Base-by-base conservation (phyloP, 2,797 vertebrate genomes). In the Sebastolobus altivelis region DNA sequence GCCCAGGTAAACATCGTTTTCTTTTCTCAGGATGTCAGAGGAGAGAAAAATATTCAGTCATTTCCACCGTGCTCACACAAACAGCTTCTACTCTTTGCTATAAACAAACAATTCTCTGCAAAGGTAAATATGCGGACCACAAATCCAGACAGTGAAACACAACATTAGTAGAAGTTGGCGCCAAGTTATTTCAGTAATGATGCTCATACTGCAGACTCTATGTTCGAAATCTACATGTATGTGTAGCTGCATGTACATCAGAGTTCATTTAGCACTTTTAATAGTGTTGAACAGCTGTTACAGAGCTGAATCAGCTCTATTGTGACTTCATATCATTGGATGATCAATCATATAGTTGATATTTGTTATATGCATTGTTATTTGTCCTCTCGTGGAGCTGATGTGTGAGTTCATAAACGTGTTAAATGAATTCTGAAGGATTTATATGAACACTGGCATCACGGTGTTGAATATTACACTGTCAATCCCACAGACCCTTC, bases 1-100 rank as follows among this genome's bases (percentile, higher is more conserved):
- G 83, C 75, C 65, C 80, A 84, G 78, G 86, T 88, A 93, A 93
- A 93, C 83, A 89, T 59, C 79, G 67, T 77, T 75, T 82, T 79
- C 76, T 40, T 72, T 16, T 81, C 58, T 75, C 60, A 84, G 81
- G 71, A 75, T 67, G 75, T 85, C 65, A 87, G 72, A 76, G 74
- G 29, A 66, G 40, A 72, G 65, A 79, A 75, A 84, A 77, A 77
- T 40, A 80, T 72, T 86, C 59, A 70, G 77, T 80, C 49, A 77
- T 84, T 90, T 88, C 71, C 87, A 66, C 62, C 56, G 72, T 31
- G 58, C 33, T 71, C 37, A 55, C 61, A 82, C 66, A 83, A 90
- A 85, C 60, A 87, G 29, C 73, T 79, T 80, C 67, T 63, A 60
- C 60, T 83, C 81, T 86, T 81, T 82, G 77, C 81, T 71, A 25